Evolutionary conservation across 2,888 invertebrate species (phyloP).

Genomic region (Apamea epomidion): DNA sequence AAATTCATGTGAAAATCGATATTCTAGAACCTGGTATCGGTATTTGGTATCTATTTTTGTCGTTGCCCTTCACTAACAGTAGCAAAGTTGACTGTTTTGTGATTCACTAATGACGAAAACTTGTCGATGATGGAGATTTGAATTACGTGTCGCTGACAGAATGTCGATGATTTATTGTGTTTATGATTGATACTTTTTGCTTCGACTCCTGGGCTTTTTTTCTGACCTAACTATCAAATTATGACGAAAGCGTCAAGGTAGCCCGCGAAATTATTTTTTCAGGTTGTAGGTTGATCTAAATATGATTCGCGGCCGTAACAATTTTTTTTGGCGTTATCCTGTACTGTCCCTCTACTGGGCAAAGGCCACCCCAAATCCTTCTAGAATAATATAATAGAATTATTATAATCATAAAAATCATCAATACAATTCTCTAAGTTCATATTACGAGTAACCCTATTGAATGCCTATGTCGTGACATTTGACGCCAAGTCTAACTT

Average conservation of each 20-base stretch:
- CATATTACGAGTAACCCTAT: no score
- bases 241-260: not conserved
- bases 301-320: no score
- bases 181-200: slow-evolving; percentile 32
- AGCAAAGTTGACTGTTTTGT: slow-evolving; percentile 48
- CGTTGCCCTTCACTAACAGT: slow-evolving; percentile 50
- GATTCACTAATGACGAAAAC: slow-evolving; percentile 51
- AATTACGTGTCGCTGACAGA: slow-evolving; percentile 39
- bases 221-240: not conserved
- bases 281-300: no score
- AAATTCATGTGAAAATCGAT: slow-evolving; percentile 63
- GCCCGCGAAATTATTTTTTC: no score
- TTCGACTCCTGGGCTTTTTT: slow-evolving; percentile 34
- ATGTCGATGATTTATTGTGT: slow-evolving; percentile 34
- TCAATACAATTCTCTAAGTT: no score
- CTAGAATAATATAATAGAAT: no score
- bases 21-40: slow-evolving; percentile 46
- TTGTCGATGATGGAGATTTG: slow-evolving; percentile 49
- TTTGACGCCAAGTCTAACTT: no score
- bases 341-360: no score
- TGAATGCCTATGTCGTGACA: no score
- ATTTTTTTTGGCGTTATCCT: no score
- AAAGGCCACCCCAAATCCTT: no score
- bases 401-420: no score
- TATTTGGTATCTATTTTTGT: slow-evolving; percentile 56